These are phyloP conservation scores for Tineola bisselliella DNA, from an alignment of 2,888 invertebrate species.

Conservation along the genomic window DNA sequence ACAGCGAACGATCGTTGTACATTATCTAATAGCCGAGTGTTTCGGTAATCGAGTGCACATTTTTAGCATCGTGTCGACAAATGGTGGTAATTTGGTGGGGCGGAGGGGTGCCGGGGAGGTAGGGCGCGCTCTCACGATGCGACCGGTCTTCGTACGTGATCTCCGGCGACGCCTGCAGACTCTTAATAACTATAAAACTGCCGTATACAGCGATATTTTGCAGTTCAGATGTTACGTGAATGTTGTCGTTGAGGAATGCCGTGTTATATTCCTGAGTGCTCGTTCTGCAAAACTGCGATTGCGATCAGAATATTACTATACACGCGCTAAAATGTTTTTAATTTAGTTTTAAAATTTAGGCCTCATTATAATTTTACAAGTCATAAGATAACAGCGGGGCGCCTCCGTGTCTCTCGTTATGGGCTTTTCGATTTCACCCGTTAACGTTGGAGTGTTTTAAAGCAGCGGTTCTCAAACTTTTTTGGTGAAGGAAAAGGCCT, in stretches of 20 bases:
- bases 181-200: conserved; percentile 28
- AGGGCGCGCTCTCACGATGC: conserved; percentile 29
- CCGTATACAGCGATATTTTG: conserved; percentile 8
- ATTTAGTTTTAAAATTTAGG: too few species aligned
- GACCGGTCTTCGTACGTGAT: conserved; percentile 49
- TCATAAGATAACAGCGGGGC: too few species aligned
- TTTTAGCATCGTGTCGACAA: conserved; percentile 23
- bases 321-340: neutral
- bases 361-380: too few species aligned
- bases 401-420: too few species aligned
- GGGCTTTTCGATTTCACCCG: neutral
- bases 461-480: too few species aligned
- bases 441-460: neutral
- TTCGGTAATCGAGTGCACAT: conserved; percentile 36
- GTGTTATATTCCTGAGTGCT: neutral
- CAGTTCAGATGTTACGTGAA: conserved; percentile 6
- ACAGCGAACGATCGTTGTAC: neutral
- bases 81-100: conserved; percentile 16
- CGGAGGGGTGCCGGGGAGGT: neutral
- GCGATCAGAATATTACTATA: neutral
- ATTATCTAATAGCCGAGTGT: neutral
- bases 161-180: conserved; percentile 45
- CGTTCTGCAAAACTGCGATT: neutral
- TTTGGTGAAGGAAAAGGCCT: too few species aligned
- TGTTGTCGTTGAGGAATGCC: neutral